Percentiles rank a stretch among this genome's conserved stretches.
Evolutionary conservation across 2,113 vertebrate species (phyloP).

Genomic region (Urocolius indicus): DNA sequence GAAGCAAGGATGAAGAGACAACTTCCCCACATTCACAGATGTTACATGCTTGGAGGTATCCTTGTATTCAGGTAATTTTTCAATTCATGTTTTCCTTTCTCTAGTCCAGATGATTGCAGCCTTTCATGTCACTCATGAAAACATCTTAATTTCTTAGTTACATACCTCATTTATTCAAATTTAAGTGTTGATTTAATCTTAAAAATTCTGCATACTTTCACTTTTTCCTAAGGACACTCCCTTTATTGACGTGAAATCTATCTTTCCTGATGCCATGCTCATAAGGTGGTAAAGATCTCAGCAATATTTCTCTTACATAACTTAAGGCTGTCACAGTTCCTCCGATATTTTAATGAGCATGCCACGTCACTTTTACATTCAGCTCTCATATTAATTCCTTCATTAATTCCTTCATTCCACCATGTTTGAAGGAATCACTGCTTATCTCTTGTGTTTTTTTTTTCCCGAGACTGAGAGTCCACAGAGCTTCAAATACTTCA

Average conservation of each 20-base stretch:
- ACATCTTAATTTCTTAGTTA: background rate
- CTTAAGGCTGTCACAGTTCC: background rate
- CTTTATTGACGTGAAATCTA: background rate
- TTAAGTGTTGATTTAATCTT: background rate
- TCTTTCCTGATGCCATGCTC: background rate
- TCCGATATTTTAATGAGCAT: background rate
- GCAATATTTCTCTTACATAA: background rate
- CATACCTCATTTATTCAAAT: background rate
- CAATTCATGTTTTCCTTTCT: background rate
- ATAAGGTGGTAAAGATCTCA: background rate
- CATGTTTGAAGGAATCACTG: background rate
- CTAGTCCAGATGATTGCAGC: background rate
- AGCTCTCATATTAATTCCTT: background rate
- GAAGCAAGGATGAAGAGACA: background rate
- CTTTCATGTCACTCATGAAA: background rate
- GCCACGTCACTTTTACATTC: background rate
- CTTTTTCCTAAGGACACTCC: background rate
- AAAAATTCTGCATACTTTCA: background rate
- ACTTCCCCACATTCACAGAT: background rate
- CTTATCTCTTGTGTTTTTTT: background rate
- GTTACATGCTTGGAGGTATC: background rate
- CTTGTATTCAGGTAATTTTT: background rate
- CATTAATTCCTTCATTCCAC: background rate
- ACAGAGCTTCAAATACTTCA: fast-evolving
- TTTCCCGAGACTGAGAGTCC: background rate